Percentiles rank a stretch among this genome's conserved stretches.
These are phyloP conservation scores for Sylvilagus floridanus DNA, from an alignment of 2,797 vertebrate genomes.

Conservation along the genomic window DNA sequence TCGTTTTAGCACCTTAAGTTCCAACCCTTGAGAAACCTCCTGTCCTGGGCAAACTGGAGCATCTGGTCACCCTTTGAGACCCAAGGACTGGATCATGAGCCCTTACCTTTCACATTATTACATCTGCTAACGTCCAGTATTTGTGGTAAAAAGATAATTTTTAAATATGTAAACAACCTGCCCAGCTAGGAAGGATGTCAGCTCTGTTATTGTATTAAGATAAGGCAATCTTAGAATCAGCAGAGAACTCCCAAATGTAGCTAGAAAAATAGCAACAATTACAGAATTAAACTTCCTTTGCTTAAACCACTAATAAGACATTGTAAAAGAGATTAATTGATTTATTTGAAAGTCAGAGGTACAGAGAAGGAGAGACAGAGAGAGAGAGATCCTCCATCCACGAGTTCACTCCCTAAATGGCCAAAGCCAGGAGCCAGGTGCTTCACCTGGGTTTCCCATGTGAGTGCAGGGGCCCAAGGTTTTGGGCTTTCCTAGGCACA, in stretches of 20 bases:
- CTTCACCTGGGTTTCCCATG: too few species aligned
- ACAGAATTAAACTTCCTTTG: slow-evolving; percentile 59
- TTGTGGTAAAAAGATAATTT: slow-evolving; percentile 22
- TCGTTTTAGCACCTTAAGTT: background rate
- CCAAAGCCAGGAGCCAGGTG: too few species aligned
- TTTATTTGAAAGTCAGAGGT: too few species aligned
- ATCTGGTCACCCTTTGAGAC: background rate
- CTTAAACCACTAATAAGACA: slow-evolving; percentile 46
- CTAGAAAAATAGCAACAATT: slow-evolving; percentile 61
- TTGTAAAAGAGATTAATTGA: background rate
- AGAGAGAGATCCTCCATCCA: too few species aligned
- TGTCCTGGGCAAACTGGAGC: background rate
- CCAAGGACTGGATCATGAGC: background rate
- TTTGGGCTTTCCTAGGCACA: too few species aligned
- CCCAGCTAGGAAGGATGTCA: slow-evolving; percentile 37
- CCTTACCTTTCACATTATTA: slow-evolving; percentile 25
- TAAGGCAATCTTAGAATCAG: slow-evolving; percentile 65
- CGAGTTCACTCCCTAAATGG: too few species aligned
- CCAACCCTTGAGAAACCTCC: background rate
- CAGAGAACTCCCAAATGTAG: slow-evolving; percentile 44
- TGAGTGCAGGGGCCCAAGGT: too few species aligned
- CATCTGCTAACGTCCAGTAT: background rate
- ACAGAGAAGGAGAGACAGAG: too few species aligned
- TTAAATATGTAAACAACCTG: slow-evolving; percentile 62
- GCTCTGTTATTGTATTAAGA: slow-evolving; percentile 59